A percentile compares a stretch with the other conserved stretches of the same genome.
phyloP scores from a whole-genome alignment of 2,113 vertebrate species.

The Scytalopus superciliaris region DNA sequence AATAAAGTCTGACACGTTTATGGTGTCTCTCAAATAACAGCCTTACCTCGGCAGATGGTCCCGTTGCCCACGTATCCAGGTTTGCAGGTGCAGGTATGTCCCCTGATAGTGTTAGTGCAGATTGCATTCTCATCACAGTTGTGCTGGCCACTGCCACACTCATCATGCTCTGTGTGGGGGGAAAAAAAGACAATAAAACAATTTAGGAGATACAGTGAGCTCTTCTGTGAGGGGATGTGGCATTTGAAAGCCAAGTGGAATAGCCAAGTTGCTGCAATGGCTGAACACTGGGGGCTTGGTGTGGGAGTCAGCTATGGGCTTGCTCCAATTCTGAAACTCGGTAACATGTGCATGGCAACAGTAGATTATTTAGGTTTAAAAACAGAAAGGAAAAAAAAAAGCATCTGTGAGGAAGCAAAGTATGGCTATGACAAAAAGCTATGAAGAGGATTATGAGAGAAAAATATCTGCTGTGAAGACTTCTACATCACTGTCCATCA shows the following conservation, averaged over 20 bases:
- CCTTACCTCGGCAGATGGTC: conserved; percentile 89
- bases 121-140: conserved; percentile 89
- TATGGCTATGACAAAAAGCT: not conserved
- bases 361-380: not conserved
- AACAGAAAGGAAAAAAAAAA: not conserved
- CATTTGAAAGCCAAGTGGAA: not conserved
- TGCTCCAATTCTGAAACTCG: not conserved
- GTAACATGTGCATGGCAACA: not conserved
- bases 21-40: not conserved
- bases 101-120: conserved; percentile 93
- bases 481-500: not conserved
- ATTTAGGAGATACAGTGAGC: not conserved
- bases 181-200: not conserved
- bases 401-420: not conserved
- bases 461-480: not conserved
- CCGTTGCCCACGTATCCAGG: conserved; percentile 93
- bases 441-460: not conserved
- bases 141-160: conserved; percentile 83
- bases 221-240: not conserved
- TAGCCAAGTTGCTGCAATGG: not conserved
- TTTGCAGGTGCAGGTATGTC: conserved; percentile 94
- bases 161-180: conserved; percentile 82
- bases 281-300: not conserved
- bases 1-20: not conserved
- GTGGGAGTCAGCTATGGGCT: not conserved